Evolutionary conservation across 2,888 invertebrate genomes (phyloP).

Genomic region (Argyresthia goedartella): DNA sequence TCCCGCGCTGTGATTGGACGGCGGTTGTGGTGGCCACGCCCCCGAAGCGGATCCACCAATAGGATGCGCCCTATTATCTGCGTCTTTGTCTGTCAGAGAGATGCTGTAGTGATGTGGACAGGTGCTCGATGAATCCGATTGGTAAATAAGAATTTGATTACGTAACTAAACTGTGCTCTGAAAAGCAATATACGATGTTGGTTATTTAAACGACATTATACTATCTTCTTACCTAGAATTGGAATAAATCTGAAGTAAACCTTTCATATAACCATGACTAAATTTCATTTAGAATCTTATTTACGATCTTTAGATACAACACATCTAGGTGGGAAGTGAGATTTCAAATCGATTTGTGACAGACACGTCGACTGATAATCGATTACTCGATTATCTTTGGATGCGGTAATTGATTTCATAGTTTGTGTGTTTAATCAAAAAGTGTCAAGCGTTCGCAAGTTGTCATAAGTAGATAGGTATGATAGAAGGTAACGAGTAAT

Average conservation of each 20-base stretch:
- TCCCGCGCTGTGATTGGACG: constrained; percentile 49
- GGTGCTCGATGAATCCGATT: constrained; percentile 1
- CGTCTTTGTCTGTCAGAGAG: constrained; percentile 70
- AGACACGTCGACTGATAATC: constrained; percentile 56
- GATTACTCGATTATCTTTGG: constrained; percentile 40
- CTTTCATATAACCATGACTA: neutral
- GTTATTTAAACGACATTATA: too few species aligned
- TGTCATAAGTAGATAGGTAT: neutral
- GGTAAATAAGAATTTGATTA: neutral
- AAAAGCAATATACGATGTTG: too few species aligned
- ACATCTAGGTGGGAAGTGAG: constrained; percentile 60
- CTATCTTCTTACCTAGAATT: too few species aligned
- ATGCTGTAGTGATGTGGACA: constrained; percentile 31
- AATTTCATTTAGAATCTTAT: constrained; percentile 4
- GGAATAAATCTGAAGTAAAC: too few species aligned
- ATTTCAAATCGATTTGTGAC: constrained; percentile 61
- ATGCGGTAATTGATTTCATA: constrained; percentile 43
- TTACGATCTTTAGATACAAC: constrained; percentile 6
- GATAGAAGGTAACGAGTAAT: too few species aligned
- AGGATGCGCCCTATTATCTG: constrained; percentile 67
- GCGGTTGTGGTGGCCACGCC: constrained; percentile 50
- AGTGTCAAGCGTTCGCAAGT: neutral
- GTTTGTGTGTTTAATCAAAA: constrained; percentile 6
- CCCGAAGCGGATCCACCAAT: constrained; percentile 71
- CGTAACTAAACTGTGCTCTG: too few species aligned